phyloP scores from a whole-genome alignment of 2,888 invertebrate species.

The Rhaphigaster nebulosa region DNA sequence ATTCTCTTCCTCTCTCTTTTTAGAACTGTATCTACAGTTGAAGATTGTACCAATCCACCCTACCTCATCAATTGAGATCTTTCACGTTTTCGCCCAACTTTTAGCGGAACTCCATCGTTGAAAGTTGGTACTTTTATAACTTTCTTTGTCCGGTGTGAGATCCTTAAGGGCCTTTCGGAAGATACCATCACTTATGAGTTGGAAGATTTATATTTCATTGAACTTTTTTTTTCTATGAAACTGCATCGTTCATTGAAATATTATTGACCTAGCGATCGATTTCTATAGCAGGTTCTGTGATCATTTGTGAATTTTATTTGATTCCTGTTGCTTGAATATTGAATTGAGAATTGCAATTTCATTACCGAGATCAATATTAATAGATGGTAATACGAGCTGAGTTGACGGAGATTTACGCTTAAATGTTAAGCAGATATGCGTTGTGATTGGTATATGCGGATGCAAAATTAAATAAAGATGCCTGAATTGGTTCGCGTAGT shows the following conservation, averaged over 20 bases:
- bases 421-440: too few relatives aligned
- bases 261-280: too few relatives aligned
- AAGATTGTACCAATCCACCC: background rate
- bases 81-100: background rate
- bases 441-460: too few relatives aligned
- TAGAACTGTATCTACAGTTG: background rate
- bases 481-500: too few relatives aligned
- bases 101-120: background rate
- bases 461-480: too few relatives aligned
- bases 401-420: too few relatives aligned
- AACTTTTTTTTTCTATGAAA: background rate
- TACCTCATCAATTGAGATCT: background rate
- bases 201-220: background rate
- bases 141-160: conserved; percentile 10
- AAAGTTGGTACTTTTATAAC: conserved; percentile 11
- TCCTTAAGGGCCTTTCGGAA: background rate
- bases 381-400: too few relatives aligned
- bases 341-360: too few relatives aligned
- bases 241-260: background rate
- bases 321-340: too few relatives aligned
- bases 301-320: too few relatives aligned
- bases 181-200: background rate
- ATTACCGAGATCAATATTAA: too few relatives aligned
- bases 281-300: too few relatives aligned
- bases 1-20: background rate